Conservation (phyloP, 1,140 invertebrate genomes). For the Aphaenogaster floridana region DNA sequence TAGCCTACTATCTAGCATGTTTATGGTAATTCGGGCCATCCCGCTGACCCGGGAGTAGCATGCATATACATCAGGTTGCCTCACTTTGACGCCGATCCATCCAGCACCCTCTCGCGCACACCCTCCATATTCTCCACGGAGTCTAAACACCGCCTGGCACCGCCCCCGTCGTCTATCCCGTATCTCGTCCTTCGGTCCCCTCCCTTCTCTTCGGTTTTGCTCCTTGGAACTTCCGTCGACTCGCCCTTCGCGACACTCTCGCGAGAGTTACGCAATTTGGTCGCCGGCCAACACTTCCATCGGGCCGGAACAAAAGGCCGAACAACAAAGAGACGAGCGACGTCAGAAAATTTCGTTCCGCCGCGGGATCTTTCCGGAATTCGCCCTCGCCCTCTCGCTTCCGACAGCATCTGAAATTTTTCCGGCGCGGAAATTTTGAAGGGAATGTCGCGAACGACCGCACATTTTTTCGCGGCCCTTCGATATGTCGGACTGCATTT, state of each 20-base stretch:
- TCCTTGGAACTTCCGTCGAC: constrained; percentile 54
- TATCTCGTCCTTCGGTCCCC: constrained; percentile 32
- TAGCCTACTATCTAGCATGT: constrained; percentile 81
- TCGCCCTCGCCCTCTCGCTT: constrained; percentile 14
- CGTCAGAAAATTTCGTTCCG: constrained; percentile 39
- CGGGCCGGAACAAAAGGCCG: constrained; percentile 47
- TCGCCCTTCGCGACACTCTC: constrained; percentile 55
- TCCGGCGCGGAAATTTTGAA: constrained; percentile 53
- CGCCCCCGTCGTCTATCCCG: constrained; percentile 57
- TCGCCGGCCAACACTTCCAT: constrained; percentile 69
- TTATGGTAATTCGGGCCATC: constrained; percentile 81
- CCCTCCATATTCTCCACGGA: constrained; percentile 65
- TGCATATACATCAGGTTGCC: constrained; percentile 81
- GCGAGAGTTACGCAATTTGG: constrained; percentile 72
- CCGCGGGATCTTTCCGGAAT: constrained; percentile 44
- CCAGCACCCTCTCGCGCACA: constrained; percentile 60
- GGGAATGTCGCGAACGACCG: constrained; percentile 38
- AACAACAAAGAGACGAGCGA: constrained; percentile 55
- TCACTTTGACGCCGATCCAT: constrained; percentile 79
- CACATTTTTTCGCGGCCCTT: constrained; percentile 45
- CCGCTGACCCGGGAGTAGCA: constrained; percentile 79
- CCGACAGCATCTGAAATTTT: constrained; percentile 49
- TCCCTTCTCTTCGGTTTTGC: neutral
- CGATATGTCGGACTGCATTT: constrained; percentile 42
- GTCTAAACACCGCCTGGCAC: constrained; percentile 70